Evolutionary conservation across 2,797 vertebrate species (phyloP).

Genomic region (Hemibagrus guttatus): DNA sequence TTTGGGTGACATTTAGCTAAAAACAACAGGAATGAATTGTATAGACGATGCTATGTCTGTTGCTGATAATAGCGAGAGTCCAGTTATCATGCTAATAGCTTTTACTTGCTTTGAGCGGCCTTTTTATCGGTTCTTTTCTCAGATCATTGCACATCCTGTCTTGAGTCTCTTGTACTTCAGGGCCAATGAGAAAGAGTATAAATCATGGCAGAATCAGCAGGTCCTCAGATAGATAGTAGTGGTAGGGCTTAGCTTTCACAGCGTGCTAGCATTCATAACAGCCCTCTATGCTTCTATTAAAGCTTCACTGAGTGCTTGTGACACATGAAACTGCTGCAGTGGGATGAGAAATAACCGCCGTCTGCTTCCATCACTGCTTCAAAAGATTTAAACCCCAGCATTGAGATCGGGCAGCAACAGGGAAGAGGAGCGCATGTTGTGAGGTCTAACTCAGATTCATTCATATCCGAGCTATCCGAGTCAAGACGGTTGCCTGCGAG

Average conservation of each 20-base stretch:
- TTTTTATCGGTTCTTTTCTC: neutral
- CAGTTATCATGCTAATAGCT: neutral
- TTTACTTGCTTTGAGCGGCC: neutral
- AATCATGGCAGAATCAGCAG: neutral
- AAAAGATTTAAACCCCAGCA: constrained; percentile 7
- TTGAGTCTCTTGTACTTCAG: neutral
- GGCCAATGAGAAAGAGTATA: neutral
- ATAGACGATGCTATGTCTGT: no score
- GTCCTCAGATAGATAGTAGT: neutral
- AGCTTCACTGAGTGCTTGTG: constrained; percentile 11
- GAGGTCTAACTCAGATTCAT: neutral
- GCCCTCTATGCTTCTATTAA: neutral
- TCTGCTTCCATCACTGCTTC: neutral
- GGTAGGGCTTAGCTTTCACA: neutral
- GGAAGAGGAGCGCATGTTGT: neutral
- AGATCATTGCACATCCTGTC: no score
- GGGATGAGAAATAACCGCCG: constrained; percentile 2
- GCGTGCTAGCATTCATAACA: constrained; percentile 15
- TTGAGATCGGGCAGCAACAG: neutral
- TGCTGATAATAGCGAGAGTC: neutral
- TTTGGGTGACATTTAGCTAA: neutral
- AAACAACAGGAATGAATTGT: neutral
- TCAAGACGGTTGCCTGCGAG: neutral
- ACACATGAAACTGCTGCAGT: neutral
- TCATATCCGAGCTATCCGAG: neutral